Conservation (phyloP, 2,888 invertebrate species). For the Orchesella flavescens region DNA sequence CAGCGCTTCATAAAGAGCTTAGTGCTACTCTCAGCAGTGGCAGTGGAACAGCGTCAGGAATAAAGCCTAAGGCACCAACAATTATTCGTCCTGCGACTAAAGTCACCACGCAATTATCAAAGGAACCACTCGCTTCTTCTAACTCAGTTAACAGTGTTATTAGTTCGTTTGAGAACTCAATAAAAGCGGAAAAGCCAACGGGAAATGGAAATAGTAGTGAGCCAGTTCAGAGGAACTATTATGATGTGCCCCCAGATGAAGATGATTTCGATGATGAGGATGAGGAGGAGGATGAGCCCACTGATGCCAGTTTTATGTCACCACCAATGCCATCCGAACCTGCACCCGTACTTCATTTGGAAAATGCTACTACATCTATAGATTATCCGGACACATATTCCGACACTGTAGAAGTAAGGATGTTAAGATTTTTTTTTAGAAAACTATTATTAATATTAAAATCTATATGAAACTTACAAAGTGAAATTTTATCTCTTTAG, state of each 20-base stretch:
- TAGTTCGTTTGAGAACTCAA: slow-evolving; percentile 13
- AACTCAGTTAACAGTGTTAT: slow-evolving; percentile 19
- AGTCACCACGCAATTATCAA: slow-evolving; percentile 30
- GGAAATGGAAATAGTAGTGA: not conserved
- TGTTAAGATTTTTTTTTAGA: too few species aligned
- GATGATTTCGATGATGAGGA: slow-evolving; percentile 57
- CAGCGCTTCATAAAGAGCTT: slow-evolving; percentile 49
- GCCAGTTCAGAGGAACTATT: slow-evolving; percentile 60
- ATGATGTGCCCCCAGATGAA: slow-evolving; percentile 70
- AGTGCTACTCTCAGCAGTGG: slow-evolving; percentile 44
- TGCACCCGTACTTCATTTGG: slow-evolving; percentile 67
- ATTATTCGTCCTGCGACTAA: slow-evolving; percentile 61
- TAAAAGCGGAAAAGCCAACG: not conserved
- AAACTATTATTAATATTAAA: too few species aligned
- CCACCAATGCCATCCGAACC: slow-evolving; percentile 70
- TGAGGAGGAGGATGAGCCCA: slow-evolving; percentile 47
- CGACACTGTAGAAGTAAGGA: slow-evolving; percentile 40
- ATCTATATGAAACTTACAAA: too few species aligned
- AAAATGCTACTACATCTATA: slow-evolving; percentile 31
- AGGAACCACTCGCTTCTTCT: slow-evolving; percentile 46
- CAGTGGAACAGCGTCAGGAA: slow-evolving; percentile 9
- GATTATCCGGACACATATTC: slow-evolving; percentile 53
- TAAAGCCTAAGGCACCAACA: slow-evolving; percentile 51
- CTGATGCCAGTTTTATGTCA: slow-evolving; percentile 54
- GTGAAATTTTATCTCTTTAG: slow-evolving; percentile 12